Evolutionary conservation across 2,888 invertebrate species (phyloP).

Genomic region (Bursaphelenchus okinawaensis): DNA sequence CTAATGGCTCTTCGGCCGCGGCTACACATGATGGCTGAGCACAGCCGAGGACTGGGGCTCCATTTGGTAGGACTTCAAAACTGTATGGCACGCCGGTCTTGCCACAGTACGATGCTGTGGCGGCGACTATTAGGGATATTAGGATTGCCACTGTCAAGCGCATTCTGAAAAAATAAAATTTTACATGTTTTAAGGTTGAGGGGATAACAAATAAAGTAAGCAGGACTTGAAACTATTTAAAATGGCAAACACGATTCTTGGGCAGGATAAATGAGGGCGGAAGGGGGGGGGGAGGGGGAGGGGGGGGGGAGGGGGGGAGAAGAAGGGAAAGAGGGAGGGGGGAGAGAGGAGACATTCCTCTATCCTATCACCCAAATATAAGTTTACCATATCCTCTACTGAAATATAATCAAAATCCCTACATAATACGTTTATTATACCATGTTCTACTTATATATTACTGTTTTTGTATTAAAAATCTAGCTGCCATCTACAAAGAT

Average conservation of each 20-base stretch:
- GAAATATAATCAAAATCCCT: too few relatives aligned
- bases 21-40: constrained; percentile 54
- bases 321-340: not conserved
- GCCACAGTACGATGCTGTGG: constrained; percentile 46
- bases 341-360: not conserved
- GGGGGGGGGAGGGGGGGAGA: not conserved
- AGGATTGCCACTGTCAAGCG: not conserved
- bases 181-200: not conserved
- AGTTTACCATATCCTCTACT: too few relatives aligned
- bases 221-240: not conserved
- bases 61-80: constrained; percentile 37
- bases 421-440: too few relatives aligned
- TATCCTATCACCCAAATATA: not conserved
- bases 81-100: constrained; percentile 52
- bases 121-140: not conserved
- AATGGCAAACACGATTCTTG: not conserved
- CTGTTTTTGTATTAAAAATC: too few relatives aligned
- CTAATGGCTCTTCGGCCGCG: constrained; percentile 35
- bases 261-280: not conserved
- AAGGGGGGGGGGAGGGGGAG: not conserved
- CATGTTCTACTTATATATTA: too few relatives aligned
- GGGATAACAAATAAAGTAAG: too few relatives aligned
- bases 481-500: too few relatives aligned
- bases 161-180: not conserved
- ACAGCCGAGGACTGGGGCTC: constrained; percentile 48